Conservation (phyloP, 2,113 vertebrate species). For the Odontophorus gujanensis region DNA sequence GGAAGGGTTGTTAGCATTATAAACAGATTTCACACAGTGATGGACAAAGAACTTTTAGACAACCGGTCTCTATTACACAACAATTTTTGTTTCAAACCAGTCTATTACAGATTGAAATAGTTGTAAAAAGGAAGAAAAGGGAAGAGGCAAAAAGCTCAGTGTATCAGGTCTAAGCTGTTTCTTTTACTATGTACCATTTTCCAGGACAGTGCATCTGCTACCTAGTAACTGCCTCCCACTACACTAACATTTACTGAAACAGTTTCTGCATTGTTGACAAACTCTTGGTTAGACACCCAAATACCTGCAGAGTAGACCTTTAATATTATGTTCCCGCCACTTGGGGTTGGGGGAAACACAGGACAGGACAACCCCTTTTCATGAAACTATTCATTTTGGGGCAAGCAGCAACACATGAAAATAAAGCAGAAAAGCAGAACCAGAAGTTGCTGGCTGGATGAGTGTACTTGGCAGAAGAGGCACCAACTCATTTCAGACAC, state of each 20-base stretch:
- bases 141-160: neutral
- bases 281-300: slow-evolving; percentile 1
- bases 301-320: neutral
- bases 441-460: neutral
- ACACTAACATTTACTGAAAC: neutral
- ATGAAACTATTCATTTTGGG: neutral
- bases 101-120: neutral
- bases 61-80: neutral
- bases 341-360: neutral
- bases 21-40: neutral
- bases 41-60: neutral
- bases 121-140: neutral
- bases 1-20: neutral
- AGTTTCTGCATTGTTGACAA: neutral
- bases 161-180: neutral
- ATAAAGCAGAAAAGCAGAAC: neutral
- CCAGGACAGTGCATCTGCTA: neutral
- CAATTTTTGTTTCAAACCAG: neutral
- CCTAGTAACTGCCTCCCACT: neutral
- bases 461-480: neutral
- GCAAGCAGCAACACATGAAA: neutral
- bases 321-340: neutral
- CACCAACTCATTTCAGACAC: neutral
- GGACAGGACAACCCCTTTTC: neutral
- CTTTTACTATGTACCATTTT: neutral